A percentile compares a stretch with the other conserved stretches of the same genome.
Conservation (phyloP, 2,888 invertebrate species). For the Encarsia formosa region DNA sequence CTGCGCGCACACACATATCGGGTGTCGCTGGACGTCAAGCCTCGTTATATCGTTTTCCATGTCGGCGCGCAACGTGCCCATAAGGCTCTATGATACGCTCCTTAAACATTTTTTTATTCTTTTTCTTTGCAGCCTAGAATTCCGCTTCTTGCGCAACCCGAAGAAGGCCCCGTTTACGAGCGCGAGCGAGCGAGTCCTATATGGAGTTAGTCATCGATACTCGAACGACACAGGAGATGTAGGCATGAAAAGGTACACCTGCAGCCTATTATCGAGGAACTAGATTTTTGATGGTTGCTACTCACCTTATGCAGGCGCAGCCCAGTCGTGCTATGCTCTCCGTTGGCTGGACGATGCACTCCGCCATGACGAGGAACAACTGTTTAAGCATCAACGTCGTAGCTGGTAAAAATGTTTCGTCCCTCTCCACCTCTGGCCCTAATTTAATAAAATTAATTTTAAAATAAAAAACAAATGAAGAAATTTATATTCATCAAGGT, state of each 20-base stretch:
- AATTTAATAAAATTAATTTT: background rate
- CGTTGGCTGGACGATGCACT: slow-evolving; percentile 85
- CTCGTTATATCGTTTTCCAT: slow-evolving; percentile 40
- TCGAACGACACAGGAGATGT: too few relatives aligned
- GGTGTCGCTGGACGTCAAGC: slow-evolving; percentile 42
- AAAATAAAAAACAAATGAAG: background rate
- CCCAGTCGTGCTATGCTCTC: slow-evolving; percentile 88
- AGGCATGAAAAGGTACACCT: too few relatives aligned
- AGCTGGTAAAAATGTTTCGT: slow-evolving; percentile 47
- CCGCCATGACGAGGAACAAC: slow-evolving; percentile 77
- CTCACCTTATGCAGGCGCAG: slow-evolving; percentile 77
- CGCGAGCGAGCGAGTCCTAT: too few relatives aligned
- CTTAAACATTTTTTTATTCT: too few relatives aligned
- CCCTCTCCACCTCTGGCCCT: slow-evolving; percentile 41
- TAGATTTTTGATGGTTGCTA: slow-evolving; percentile 4
- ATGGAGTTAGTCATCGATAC: too few relatives aligned
- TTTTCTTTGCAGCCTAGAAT: too few relatives aligned
- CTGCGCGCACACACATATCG: too few relatives aligned
- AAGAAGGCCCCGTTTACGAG: too few relatives aligned
- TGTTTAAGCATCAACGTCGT: slow-evolving; percentile 80
- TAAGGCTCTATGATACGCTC: too few relatives aligned
- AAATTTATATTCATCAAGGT: background rate
- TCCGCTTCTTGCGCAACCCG: too few relatives aligned
- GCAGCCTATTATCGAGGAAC: too few relatives aligned
- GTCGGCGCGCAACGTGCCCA: slow-evolving; percentile 8